Evolutionary conservation across 1,140 invertebrate species (phyloP).

Genomic region (Platyscapa corneri): DNA sequence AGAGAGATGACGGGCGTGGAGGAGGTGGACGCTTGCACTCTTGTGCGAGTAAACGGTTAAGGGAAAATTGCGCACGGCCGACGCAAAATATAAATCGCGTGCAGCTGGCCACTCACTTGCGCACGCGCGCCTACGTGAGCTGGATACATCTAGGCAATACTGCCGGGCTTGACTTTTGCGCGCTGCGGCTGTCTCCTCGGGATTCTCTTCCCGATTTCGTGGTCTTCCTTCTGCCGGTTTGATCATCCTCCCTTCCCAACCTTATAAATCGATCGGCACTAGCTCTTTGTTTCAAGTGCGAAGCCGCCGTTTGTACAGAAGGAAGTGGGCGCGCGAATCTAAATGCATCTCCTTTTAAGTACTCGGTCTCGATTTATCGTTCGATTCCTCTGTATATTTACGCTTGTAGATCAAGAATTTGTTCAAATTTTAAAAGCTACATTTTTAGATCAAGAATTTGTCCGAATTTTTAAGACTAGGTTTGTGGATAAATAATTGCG

Average conservation of each 20-base stretch:
- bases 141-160: neutral
- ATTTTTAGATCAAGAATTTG: too few relatives aligned
- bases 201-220: neutral
- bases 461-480: too few relatives aligned
- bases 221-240: neutral
- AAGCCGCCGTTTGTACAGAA: neutral
- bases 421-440: too few relatives aligned
- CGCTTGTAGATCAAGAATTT: too few relatives aligned
- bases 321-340: neutral
- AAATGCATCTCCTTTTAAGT: neutral
- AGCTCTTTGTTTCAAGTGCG: conserved; percentile 24
- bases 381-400: neutral
- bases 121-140: conserved; percentile 35
- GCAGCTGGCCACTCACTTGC: neutral
- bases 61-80: conserved; percentile 31
- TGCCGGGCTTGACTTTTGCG: neutral
- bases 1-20: neutral
- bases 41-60: conserved; percentile 8
- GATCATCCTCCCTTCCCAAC: neutral
- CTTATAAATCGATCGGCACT: neutral
- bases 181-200: neutral
- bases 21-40: neutral
- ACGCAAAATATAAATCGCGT: conserved; percentile 45
- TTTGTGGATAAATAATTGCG: neutral
- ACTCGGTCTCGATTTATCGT: neutral